Evolutionary conservation across 2,797 vertebrate genomes (phyloP).

Genomic region (Melanotaenia nigrans): DNA sequence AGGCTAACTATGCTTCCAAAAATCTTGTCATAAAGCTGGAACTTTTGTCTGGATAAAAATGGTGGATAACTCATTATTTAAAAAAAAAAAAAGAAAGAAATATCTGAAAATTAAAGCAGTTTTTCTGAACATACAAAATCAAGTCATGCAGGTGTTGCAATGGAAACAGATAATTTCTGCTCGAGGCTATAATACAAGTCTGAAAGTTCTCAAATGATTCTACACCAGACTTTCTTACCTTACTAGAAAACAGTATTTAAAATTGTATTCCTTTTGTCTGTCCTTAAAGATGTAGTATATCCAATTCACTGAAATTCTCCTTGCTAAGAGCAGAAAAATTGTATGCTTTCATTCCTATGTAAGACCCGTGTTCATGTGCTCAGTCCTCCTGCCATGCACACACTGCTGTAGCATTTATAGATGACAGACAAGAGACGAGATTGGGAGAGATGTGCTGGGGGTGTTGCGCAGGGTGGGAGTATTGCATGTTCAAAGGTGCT

Average conservation of each 20-base stretch:
- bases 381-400: slow-evolving; percentile 17
- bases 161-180: not conserved
- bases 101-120: not conserved
- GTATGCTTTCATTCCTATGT: not conserved
- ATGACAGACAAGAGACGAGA: slow-evolving; percentile 37
- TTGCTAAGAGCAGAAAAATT: slow-evolving; percentile 16
- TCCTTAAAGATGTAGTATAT: not conserved
- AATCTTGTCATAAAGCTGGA: not conserved
- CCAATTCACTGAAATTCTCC: slow-evolving; percentile 23
- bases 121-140: not conserved
- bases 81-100: too few species aligned
- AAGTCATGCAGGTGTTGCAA: not conserved
- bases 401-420: slow-evolving; percentile 30
- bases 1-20: not conserved
- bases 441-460: slow-evolving; percentile 22
- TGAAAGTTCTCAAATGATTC: not conserved
- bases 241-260: not conserved
- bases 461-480: slow-evolving; percentile 23
- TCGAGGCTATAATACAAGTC: not conserved
- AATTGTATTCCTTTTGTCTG: slow-evolving; percentile 6
- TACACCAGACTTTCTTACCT: slow-evolving; percentile 43
- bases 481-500: not conserved
- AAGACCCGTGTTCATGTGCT: slow-evolving; percentile 25
- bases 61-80: too few species aligned
- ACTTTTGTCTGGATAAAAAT: too few species aligned